These are phyloP conservation scores for Cerastis leucographa DNA, from an alignment of 2,888 invertebrate species.

Conservation along the genomic window DNA sequence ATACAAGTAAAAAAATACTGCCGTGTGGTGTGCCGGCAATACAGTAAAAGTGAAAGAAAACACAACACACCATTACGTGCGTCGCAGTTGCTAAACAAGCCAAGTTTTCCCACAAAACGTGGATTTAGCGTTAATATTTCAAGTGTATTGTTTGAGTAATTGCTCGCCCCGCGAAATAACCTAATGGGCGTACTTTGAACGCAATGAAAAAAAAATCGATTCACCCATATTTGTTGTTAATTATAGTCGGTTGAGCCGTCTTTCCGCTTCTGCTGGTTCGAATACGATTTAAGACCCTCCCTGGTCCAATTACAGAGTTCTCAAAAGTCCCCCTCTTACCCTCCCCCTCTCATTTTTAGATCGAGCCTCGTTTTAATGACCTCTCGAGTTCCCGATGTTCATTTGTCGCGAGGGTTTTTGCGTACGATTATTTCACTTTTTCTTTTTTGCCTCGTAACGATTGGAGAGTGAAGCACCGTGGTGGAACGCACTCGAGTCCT, in stretches of 20 bases:
- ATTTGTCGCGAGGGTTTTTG: conserved; percentile 89
- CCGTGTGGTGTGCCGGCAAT: conserved; percentile 69
- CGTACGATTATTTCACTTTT: conserved; percentile 87
- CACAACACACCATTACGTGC: conserved; percentile 78
- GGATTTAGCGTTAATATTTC: conserved; percentile 85
- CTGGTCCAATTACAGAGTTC: conserved; percentile 90
- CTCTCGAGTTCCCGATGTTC: conserved; percentile 90
- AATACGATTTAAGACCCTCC: conserved; percentile 90
- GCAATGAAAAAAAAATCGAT: conserved; percentile 84
- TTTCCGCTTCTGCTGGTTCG: conserved; percentile 89
- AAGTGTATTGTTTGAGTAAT: conserved; percentile 86
- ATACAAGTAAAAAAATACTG: conserved; percentile 75
- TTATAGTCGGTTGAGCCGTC: conserved; percentile 89
- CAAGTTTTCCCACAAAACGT: conserved; percentile 87
- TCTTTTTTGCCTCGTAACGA: conserved; percentile 80
- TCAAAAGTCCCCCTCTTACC: conserved; percentile 83
- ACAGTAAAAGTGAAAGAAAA: conserved; percentile 80
- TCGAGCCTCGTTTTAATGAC: conserved; percentile 90
- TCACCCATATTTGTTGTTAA: conserved; percentile 91
- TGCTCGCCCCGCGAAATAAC: conserved; percentile 83
- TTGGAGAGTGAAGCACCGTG: conserved; percentile 77
- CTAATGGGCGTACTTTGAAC: conserved; percentile 81
- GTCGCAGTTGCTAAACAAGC: conserved; percentile 86
- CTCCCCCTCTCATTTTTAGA: conserved; percentile 88
- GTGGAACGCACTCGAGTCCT: conserved; percentile 72